phyloP scores from a whole-genome alignment of 2,113 vertebrate species.

The Dasyprocta punctata region DNA sequence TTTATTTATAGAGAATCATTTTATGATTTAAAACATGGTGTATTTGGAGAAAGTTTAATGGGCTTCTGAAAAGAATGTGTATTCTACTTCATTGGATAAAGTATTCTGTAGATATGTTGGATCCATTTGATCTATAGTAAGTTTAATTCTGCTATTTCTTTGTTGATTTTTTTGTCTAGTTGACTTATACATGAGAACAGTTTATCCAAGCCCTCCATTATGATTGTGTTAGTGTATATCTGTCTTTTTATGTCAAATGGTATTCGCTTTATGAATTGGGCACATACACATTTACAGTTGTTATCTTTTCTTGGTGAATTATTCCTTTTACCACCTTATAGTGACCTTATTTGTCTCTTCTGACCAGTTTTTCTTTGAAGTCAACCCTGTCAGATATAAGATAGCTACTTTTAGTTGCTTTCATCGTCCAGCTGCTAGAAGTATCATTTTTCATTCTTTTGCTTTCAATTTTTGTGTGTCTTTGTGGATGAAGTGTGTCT shows the following conservation, averaged over 20 bases:
- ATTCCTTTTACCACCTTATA: background rate
- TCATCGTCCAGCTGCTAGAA: background rate
- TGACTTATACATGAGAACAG: background rate
- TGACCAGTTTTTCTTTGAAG: background rate
- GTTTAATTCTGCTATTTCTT: background rate
- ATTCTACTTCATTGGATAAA: background rate
- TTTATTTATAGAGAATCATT: background rate
- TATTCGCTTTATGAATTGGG: background rate
- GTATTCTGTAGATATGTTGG: background rate
- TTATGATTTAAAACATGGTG: background rate
- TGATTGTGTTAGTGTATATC: background rate
- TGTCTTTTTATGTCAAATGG: background rate
- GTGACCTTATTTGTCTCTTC: background rate
- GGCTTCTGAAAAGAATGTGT: background rate
- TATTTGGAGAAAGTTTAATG: background rate
- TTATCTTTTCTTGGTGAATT: background rate
- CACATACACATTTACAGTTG: background rate
- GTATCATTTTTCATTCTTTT: background rate
- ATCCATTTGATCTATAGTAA: background rate
- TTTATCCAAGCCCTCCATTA: background rate
- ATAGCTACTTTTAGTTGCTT: background rate
- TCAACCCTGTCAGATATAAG: background rate
- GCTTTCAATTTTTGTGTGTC: background rate
- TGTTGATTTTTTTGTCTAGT: background rate
- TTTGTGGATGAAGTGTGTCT: background rate